Evolutionary conservation across 1,140 invertebrate species (phyloP).

Genomic region (Drosophila insularis): DNA sequence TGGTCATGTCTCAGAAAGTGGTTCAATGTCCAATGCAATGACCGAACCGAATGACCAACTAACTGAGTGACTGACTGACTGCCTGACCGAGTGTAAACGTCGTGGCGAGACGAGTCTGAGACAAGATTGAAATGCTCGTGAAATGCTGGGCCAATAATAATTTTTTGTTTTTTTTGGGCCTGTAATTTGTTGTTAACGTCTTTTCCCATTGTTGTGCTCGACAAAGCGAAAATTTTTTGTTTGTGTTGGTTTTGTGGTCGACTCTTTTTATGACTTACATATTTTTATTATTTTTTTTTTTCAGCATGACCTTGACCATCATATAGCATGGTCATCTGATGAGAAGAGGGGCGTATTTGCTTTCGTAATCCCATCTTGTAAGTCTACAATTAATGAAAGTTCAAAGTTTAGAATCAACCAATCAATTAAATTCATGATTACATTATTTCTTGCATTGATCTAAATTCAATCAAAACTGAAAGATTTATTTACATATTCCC

Average conservation of each 20-base stretch:
- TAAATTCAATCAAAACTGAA: conserved; percentile 24
- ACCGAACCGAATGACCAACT: conserved; percentile 34
- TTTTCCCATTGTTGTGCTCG: conserved; percentile 63
- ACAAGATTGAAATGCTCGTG: conserved; percentile 14
- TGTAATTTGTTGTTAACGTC: conserved; percentile 50
- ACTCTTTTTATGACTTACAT: conserved; percentile 43
- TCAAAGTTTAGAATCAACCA: too few relatives aligned
- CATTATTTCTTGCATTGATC: background rate
- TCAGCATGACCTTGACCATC: conserved; percentile 63
- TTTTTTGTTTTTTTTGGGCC: conserved; percentile 32
- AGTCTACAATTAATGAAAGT: too few relatives aligned
- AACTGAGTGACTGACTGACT: conserved; percentile 47
- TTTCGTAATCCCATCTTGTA: background rate
- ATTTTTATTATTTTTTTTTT: conserved; percentile 11
- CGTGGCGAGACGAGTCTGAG: conserved; percentile 47
- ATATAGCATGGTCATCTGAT: conserved; percentile 37
- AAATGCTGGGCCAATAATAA: conserved; percentile 40
- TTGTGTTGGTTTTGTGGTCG: conserved; percentile 27
- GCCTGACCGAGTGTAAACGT: conserved; percentile 52
- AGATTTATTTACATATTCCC: conserved; percentile 59
- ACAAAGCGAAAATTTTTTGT: conserved; percentile 49
- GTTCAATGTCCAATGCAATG: conserved; percentile 72
- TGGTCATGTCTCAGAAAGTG: conserved; percentile 60
- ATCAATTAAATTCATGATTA: background rate
- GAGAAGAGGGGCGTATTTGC: conserved; percentile 31